Evolutionary conservation across 2,888 invertebrate genomes (phyloP).

Genomic region (Heliconius ismenius): DNA sequence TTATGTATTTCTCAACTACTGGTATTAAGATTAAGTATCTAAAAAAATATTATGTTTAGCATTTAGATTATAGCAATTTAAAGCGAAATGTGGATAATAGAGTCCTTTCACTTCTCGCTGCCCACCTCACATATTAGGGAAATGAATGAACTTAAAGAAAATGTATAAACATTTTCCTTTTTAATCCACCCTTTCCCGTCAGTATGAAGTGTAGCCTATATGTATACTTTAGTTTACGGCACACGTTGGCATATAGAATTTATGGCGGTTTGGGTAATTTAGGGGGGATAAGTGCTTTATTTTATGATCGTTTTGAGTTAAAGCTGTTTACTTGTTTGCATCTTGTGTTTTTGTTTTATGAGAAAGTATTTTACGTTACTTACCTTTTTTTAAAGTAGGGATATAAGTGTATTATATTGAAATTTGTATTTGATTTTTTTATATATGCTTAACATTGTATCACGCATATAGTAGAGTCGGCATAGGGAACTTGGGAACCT

Average conservation of each 20-base stretch:
- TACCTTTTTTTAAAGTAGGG: not conserved
- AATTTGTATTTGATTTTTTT: too few relatives aligned
- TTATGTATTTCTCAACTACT: too few relatives aligned
- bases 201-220: slow-evolving; percentile 35
- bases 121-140: not conserved
- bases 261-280: slow-evolving; percentile 50
- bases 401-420: not conserved
- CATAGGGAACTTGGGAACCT: not conserved
- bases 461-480: not conserved
- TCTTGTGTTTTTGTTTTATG: slow-evolving; percentile 34
- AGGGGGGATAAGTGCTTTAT: slow-evolving; percentile 46
- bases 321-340: slow-evolving; percentile 43
- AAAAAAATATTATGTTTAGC: not conserved
- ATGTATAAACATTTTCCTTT: not conserved
- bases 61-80: not conserved
- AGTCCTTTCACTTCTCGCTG: not conserved
- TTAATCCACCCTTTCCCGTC: slow-evolving; percentile 30
- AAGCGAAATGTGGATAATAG: not conserved
- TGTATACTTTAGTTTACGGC: slow-evolving; percentile 44
- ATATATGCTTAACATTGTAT: not conserved
- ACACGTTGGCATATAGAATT: slow-evolving; percentile 44
- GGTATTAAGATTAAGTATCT: too few relatives aligned
- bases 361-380: slow-evolving; percentile 19
- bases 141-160: not conserved
- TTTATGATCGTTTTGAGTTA: slow-evolving; percentile 45